Conservation (phyloP, 2,113 vertebrate species). For the Dicaeum eximium region DNA sequence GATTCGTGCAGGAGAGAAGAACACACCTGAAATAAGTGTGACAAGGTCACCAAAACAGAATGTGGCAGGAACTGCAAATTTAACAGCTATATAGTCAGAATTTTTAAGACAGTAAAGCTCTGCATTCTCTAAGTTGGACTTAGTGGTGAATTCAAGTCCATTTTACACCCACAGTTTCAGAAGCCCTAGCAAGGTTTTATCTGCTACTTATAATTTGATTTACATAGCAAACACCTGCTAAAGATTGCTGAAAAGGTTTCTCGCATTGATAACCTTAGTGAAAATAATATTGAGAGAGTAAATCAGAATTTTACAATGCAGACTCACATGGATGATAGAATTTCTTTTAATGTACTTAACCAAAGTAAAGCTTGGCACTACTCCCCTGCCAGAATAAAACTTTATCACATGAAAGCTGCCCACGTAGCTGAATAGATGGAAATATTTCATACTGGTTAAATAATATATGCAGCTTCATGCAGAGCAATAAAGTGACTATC, state of each 20-base stretch:
- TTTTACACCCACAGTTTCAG: not conserved
- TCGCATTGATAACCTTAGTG: not conserved
- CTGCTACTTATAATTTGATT: not conserved
- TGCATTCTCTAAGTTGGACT: not conserved
- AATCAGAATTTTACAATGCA: constrained; percentile 8
- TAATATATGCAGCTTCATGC: constrained; percentile 20
- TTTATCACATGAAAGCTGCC: not conserved
- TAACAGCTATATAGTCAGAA: not conserved
- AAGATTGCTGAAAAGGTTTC: constrained; percentile 1
- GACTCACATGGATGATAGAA: not conserved
- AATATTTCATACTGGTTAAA: constrained; percentile 31
- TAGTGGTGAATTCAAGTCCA: not conserved
- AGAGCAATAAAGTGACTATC: constrained; percentile 26
- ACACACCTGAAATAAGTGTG: not conserved
- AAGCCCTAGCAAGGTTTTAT: not conserved
- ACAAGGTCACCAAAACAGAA: not conserved
- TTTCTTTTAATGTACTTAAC: constrained; percentile 21
- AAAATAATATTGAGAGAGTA: not conserved
- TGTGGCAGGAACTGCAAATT: not conserved
- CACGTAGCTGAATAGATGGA: not conserved
- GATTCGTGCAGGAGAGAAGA: not conserved
- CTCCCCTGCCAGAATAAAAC: constrained; percentile 13
- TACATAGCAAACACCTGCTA: not conserved
- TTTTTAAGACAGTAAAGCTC: not conserved
- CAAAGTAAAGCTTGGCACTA: constrained; percentile 15